Evolutionary conservation across 2,797 vertebrate genomes (phyloP).

Genomic region (Eulemur albifrons): DNA sequence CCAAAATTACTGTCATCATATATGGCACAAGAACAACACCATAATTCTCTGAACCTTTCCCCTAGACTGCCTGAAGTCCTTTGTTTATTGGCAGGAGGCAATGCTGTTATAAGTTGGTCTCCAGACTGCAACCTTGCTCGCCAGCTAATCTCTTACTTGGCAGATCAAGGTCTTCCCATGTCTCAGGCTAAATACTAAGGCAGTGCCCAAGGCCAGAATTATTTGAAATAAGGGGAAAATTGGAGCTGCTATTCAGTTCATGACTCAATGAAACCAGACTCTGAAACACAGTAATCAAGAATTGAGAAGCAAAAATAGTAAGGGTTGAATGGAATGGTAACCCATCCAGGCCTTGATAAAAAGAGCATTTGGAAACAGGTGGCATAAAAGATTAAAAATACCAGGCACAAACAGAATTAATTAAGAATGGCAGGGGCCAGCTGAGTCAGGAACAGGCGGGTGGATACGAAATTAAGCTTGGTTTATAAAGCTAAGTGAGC

Average conservation of each 20-base stretch:
- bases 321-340: neutral
- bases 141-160: neutral
- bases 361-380: constrained; percentile 45
- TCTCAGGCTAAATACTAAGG: neutral
- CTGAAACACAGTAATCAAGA: neutral
- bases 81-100: neutral
- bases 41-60: neutral
- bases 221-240: neutral
- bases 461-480: neutral
- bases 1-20: constrained; percentile 11
- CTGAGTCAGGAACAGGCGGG: neutral
- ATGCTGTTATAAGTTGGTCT: neutral
- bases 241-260: neutral
- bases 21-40: neutral
- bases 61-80: neutral
- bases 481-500: neutral
- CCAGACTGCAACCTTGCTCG: neutral
- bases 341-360: neutral
- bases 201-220: neutral
- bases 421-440: constrained; percentile 51
- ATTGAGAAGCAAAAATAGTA: constrained; percentile 15
- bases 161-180: neutral
- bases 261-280: neutral
- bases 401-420: neutral
- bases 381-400: constrained; percentile 52